Evolutionary conservation across 2,797 vertebrate genomes (phyloP), one percentile per base, ranked within the genome.

Genomic region (Pteropus rufus): DNA sequence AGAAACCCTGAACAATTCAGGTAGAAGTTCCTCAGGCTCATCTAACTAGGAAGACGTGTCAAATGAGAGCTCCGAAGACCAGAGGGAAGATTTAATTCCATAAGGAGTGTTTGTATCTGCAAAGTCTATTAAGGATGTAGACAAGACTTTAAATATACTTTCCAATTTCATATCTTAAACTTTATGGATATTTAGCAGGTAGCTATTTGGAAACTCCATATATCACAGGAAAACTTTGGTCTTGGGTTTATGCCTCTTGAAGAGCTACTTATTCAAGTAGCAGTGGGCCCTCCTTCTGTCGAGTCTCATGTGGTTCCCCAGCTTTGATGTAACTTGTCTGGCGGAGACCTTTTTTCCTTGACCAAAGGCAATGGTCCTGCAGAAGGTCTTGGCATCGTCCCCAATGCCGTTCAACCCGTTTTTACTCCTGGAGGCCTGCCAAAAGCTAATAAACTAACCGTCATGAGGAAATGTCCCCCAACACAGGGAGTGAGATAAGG

Each of bases 391-490:
- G 89, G 80, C 70, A 3, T 41, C 10, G 23, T n/a, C 84, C 56
- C 56, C 85, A 75, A 2, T 26, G 31, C 10, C 1, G 1, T 69
- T 34, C 89, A 92, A 52, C 84, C 56, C 65, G 64, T 75, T 44
- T 62, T 81, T 93, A n/a, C 72, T 41, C 10, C 90, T 81, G 92
- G 83, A 49, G 76, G 23, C 81, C 31, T 44, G 65, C 91, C 76
- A 94, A 90, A 56, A 89, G 80, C 49, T 86, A 94, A 86, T 91
- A 89, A 89, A 91, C 72, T 36, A 91, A 93, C 91, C 10, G 44
- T 60, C 84, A 23, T 7, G 41, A 87, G 91, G 94, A 87, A 93
- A 76, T 3, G 6, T 26, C 41, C 52, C 69, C 64, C 54, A 9
- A 52, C 54, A 39, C 73, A 56, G 56, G 36, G 39, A 76, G 23